Conservation (phyloP, 2,797 vertebrate genomes). For the Helicolenus hilgendorfi region DNA sequence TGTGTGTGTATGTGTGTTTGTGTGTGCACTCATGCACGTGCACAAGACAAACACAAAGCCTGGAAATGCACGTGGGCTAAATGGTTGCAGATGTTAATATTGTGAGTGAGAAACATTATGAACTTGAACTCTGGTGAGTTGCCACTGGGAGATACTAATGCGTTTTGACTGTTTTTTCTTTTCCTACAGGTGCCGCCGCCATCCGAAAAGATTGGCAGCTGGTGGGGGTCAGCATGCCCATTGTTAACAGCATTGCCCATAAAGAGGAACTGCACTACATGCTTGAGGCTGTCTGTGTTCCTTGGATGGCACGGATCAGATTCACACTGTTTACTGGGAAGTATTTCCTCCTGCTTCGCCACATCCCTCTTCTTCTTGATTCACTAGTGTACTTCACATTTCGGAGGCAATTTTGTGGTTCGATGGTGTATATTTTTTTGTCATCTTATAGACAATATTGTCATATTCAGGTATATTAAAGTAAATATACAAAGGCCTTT, state of each 20-base stretch:
- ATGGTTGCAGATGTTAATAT: conserved; percentile 75
- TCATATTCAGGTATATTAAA: not conserved
- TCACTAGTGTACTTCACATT: not conserved
- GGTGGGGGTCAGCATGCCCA: conserved; percentile 21
- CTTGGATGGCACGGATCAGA: conserved; percentile 3
- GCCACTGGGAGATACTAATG: conserved; percentile 52
- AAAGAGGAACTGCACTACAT: conserved; percentile 22
- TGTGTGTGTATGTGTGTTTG: not conserved
- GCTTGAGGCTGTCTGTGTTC: conserved; percentile 27
- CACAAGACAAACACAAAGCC: conserved; percentile 19
- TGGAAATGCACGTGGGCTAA: conserved; percentile 45
- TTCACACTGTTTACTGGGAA: not conserved
- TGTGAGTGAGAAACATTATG: conserved; percentile 49
- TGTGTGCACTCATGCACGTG: not conserved
- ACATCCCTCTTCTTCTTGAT: not conserved
- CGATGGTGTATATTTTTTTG: not conserved
- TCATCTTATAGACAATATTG: not conserved
- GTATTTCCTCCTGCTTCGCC: not conserved
- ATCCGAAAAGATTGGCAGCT: conserved; percentile 54
- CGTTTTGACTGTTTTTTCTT: conserved; percentile 38
- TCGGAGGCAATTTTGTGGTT: not conserved
- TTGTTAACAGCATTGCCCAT: conserved; percentile 29
- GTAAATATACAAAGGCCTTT: not conserved
- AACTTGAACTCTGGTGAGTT: conserved; percentile 64
- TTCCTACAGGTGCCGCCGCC: conserved; percentile 52